These are phyloP conservation scores for Bufo gargarizans DNA, from an alignment of 2,113 vertebrate species.

Conservation along the genomic window DNA sequence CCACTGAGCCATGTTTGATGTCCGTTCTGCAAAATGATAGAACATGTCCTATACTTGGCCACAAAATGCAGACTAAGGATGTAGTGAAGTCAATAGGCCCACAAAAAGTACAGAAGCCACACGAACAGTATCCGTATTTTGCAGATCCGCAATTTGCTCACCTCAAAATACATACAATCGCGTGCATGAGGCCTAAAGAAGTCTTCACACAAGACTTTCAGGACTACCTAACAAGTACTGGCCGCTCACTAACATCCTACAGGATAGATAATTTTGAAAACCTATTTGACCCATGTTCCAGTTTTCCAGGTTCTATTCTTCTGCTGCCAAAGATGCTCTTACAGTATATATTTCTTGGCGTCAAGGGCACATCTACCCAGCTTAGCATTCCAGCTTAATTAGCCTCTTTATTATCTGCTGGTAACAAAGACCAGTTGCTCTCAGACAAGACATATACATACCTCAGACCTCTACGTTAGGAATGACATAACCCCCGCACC, in stretches of 20 bases:
- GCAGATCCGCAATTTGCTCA: too few relatives aligned
- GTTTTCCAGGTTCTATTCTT: not conserved
- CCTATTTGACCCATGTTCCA: not conserved
- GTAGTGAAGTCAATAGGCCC: too few relatives aligned
- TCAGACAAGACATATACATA: conserved; percentile 56
- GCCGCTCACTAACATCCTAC: not conserved
- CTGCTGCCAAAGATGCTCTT: not conserved
- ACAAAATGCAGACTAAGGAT: too few relatives aligned
- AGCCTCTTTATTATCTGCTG: conserved; percentile 74
- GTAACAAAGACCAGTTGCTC: conserved; percentile 70
- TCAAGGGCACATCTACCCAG: not conserved
- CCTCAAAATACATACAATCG: too few relatives aligned
- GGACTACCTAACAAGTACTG: not conserved
- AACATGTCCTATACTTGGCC: too few relatives aligned
- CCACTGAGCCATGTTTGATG: too few relatives aligned
- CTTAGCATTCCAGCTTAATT: conserved; percentile 67
- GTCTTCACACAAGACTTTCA: not conserved
- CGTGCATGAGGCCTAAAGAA: not conserved
- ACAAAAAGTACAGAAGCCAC: too few relatives aligned
- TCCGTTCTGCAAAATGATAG: too few relatives aligned
- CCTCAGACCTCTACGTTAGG: conserved; percentile 28
- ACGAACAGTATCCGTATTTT: too few relatives aligned
- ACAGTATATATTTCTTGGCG: conserved; percentile 15
- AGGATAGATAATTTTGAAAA: not conserved
- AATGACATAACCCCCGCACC: conserved; percentile 59